A percentile compares a stretch with the other conserved stretches of the same genome.
Evolutionary conservation across 2,797 vertebrate genomes (phyloP).

Genomic region (Micropoecilia bifurca): DNA sequence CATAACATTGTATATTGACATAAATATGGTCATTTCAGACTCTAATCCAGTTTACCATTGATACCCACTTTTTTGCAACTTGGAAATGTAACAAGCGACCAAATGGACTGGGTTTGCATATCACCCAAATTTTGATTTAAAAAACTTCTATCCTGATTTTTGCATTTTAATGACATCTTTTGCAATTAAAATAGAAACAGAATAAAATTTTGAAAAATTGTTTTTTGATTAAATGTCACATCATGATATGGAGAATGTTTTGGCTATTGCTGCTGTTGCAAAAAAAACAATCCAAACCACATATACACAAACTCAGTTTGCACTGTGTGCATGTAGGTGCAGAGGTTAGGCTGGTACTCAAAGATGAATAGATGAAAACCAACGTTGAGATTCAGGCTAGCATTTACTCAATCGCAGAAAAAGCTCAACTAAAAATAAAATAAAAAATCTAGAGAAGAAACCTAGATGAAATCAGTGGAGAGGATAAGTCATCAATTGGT

Average conservation of each 20-base stretch:
- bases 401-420: not conserved
- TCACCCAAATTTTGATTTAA: not conserved
- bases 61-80: not conserved
- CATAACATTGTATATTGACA: not conserved
- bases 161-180: not conserved
- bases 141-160: not conserved
- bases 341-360: too few species aligned
- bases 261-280: not conserved
- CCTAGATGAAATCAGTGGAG: slow-evolving; percentile 12
- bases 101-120: not conserved
- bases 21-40: not conserved
- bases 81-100: not conserved
- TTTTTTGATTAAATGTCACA: too few species aligned
- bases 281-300: not conserved
- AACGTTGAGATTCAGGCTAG: not conserved
- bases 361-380: not conserved
- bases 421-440: not conserved
- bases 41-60: not conserved
- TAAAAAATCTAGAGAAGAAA: not conserved
- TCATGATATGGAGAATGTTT: too few species aligned
- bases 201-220: not conserved
- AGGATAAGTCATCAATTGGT: slow-evolving; percentile 32
- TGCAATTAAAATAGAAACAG: not conserved
- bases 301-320: not conserved
- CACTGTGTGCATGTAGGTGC: too few species aligned